Evolutionary conservation across 2,888 invertebrate genomes (phyloP).

Genomic region (Thecocarcelia acutangulata): DNA sequence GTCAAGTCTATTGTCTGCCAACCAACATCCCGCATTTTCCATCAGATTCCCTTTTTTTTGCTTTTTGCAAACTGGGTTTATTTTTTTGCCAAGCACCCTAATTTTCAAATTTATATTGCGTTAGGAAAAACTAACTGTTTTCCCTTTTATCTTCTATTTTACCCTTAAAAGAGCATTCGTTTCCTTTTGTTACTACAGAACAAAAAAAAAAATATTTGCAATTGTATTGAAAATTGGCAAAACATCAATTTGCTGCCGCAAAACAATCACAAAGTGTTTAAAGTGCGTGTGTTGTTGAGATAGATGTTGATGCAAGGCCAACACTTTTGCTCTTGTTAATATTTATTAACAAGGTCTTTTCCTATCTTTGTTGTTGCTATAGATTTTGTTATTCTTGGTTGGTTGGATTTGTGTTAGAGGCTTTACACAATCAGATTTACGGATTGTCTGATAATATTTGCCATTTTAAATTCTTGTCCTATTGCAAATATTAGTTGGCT

Average conservation of each 20-base stretch:
- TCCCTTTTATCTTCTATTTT: conserved; percentile 34
- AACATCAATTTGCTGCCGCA: conserved; percentile 81
- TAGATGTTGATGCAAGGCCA: conserved; percentile 74
- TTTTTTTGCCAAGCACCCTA: conserved; percentile 60
- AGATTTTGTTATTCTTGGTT: conserved; percentile 46
- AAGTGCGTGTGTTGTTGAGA: conserved; percentile 68
- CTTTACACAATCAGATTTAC: conserved; percentile 80
- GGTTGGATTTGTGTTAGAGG: conserved; percentile 68
- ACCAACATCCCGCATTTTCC: conserved; percentile 43
- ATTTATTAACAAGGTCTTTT: conserved; percentile 58
- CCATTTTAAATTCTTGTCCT: conserved; percentile 49
- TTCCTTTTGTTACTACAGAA: conserved; percentile 21
- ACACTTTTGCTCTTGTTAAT: conserved; percentile 68
- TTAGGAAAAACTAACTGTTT: conserved; percentile 53
- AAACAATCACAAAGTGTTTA: conserved; percentile 80
- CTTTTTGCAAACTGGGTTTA: conserved; percentile 46
- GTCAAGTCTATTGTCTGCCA: conserved; percentile 25
- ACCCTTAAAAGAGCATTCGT: conserved; percentile 72
- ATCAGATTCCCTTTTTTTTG: neutral
- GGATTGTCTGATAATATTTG: conserved; percentile 77
- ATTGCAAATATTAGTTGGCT: neutral
- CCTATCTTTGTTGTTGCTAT: conserved; percentile 40
- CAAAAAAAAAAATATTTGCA: conserved; percentile 73
- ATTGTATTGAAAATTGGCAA: conserved; percentile 81
- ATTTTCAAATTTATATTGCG: conserved; percentile 39